These are phyloP conservation scores for Pomatorhinus ruficollis DNA, from an alignment of 2,113 vertebrate species.

Conservation along the genomic window DNA sequence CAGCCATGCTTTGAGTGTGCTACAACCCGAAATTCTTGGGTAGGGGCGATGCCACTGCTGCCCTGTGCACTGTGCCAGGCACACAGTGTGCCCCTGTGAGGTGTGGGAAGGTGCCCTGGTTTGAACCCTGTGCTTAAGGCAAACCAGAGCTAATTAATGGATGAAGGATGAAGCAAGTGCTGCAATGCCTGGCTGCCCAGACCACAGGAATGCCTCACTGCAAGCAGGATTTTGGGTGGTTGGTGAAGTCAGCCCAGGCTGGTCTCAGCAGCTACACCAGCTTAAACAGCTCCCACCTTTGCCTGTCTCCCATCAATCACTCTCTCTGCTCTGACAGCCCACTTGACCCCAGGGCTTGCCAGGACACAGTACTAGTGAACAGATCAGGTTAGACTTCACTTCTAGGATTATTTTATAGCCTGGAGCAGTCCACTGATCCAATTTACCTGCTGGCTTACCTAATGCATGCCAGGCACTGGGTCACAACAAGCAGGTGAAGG, in stretches of 20 bases:
- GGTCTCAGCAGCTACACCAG: not conserved
- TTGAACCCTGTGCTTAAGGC: not conserved
- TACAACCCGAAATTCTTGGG: not conserved
- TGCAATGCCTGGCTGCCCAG: not conserved
- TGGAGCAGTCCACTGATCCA: not conserved
- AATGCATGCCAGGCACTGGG: not conserved
- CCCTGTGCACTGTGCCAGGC: not conserved
- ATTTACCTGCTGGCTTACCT: not conserved
- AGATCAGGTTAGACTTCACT: not conserved
- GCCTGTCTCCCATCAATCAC: not conserved
- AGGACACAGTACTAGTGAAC: not conserved
- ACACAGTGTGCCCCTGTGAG: not conserved
- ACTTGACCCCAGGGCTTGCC: not conserved
- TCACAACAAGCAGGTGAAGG: not conserved
- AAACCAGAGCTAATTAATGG: not conserved
- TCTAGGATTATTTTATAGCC: not conserved
- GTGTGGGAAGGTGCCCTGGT: not conserved
- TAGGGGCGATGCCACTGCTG: not conserved
- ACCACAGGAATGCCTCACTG: not conserved
- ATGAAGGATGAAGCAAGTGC: not conserved
- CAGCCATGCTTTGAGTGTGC: not conserved
- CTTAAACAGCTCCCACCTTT: not conserved
- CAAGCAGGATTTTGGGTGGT: not conserved
- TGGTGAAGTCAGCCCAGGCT: not conserved
- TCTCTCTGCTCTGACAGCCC: not conserved